These are phyloP conservation scores for Ochropleura leucogaster DNA, from an alignment of 2,888 invertebrate genomes.

Conservation along the genomic window DNA sequence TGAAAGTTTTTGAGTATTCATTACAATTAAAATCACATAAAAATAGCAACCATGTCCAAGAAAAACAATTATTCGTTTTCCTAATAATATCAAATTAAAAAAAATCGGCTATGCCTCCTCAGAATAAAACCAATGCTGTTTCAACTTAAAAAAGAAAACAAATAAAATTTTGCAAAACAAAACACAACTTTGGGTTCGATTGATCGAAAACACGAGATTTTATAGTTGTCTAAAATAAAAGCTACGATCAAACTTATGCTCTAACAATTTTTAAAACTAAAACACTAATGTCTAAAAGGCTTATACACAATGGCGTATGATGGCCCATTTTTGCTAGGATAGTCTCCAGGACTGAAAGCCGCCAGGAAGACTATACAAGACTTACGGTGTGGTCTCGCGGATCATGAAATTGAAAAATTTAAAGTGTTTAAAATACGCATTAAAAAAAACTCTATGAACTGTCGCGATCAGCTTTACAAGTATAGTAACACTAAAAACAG, in stretches of 20 bases:
- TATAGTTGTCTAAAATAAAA: slow-evolving; percentile 55
- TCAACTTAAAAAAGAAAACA: slow-evolving; percentile 62
- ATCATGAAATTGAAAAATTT: too few species aligned
- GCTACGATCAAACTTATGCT: slow-evolving; percentile 63
- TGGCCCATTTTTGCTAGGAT: background rate
- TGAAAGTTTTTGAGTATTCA: slow-evolving; percentile 53
- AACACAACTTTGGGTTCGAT: slow-evolving; percentile 70
- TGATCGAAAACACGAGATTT: slow-evolving; percentile 64
- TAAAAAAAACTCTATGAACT: too few species aligned
- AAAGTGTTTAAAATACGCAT: too few species aligned
- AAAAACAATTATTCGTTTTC: slow-evolving; percentile 43
- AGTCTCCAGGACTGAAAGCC: background rate
- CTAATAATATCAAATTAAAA: slow-evolving; percentile 56
- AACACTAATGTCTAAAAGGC: slow-evolving; percentile 51
- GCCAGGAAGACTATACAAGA: background rate
- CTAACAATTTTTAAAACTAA: slow-evolving; percentile 63
- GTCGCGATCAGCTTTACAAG: too few species aligned
- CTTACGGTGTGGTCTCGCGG: too few species aligned
- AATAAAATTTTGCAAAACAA: slow-evolving; percentile 79
- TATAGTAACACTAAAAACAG: too few species aligned
- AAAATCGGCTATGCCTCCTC: slow-evolving; percentile 64
- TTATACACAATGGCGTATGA: slow-evolving; percentile 34
- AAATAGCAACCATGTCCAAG: slow-evolving; percentile 45
- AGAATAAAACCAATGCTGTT: slow-evolving; percentile 49
- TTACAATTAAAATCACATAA: slow-evolving; percentile 42